Conservation (phyloP, 1,140 invertebrate genomes). For the Harlomillsia oculata region DNA sequence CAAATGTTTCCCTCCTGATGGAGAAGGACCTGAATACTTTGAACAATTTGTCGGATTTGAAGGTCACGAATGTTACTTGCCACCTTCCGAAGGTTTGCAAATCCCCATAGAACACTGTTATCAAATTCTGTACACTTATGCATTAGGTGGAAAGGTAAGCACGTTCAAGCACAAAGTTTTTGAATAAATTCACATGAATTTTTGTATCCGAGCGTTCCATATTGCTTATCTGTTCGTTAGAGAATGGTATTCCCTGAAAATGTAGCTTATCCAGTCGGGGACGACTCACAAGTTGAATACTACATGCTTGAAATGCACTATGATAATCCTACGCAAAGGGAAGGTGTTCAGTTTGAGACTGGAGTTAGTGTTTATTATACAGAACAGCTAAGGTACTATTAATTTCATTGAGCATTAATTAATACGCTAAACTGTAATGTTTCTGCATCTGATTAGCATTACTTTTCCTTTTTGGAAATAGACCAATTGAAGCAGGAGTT, state of each 20-base stretch:
- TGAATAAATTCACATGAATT: too few relatives aligned
- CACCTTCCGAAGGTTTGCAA: neutral
- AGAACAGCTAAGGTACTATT: neutral
- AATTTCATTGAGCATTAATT: neutral
- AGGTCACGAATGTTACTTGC: slow-evolving; percentile 6
- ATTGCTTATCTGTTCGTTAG: neutral
- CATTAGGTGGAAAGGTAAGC: neutral
- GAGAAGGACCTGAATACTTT: slow-evolving; percentile 7
- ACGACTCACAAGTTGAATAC: neutral
- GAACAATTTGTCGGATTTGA: neutral
- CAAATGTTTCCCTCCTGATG: slow-evolving; percentile 7
- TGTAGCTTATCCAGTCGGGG: slow-evolving; percentile 10
- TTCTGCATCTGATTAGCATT: too few relatives aligned
- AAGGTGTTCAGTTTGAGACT: slow-evolving; percentile 1
- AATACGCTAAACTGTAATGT: too few relatives aligned
- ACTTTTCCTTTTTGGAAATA: neutral
- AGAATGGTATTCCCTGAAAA: slow-evolving; percentile 4
- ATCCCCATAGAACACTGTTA: slow-evolving; percentile 6
- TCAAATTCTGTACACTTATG: slow-evolving; percentile 2
- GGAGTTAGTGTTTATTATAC: slow-evolving; percentile 5
- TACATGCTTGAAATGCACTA: slow-evolving; percentile 22
- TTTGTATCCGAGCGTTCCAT: too few relatives aligned
- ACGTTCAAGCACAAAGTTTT: neutral
- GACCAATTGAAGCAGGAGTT: slow-evolving; percentile 17
- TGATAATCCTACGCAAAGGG: slow-evolving; percentile 8